These are phyloP conservation scores for Conomelus anceps DNA, from an alignment of 2,888 invertebrate species.

Conservation along the genomic window DNA sequence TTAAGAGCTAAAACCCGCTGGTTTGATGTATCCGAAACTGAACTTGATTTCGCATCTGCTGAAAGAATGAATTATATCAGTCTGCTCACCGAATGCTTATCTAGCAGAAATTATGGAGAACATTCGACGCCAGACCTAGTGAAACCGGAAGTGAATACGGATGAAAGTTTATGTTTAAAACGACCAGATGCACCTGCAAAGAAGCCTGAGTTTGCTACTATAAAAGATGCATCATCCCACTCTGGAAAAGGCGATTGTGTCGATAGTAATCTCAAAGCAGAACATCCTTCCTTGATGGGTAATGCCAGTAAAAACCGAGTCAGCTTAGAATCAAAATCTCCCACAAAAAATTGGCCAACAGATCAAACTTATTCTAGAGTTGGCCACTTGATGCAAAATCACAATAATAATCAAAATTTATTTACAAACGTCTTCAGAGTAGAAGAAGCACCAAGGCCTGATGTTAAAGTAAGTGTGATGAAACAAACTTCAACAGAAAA, in stretches of 20 bases:
- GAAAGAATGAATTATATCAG: not conserved
- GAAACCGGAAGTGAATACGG: not conserved
- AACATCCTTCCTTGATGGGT: not conserved
- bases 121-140: not conserved
- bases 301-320: not conserved
- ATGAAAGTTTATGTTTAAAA: not conserved
- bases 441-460: not conserved
- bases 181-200: not conserved
- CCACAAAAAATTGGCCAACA: not conserved
- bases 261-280: not conserved
- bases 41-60: not conserved
- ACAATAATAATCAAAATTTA: not conserved
- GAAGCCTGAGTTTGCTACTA: not conserved
- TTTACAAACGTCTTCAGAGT: not conserved
- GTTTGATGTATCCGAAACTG: not conserved
- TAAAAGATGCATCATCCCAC: not conserved
- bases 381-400: not conserved
- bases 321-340: not conserved
- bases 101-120: not conserved
- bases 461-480: not conserved
- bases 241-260: not conserved
- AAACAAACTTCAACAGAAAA: not conserved
- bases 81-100: not conserved
- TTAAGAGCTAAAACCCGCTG: not conserved
- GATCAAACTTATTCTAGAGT: not conserved